Evolutionary conservation across 1,140 invertebrate genomes (phyloP), one percentile per base, ranked within the genome.

Genomic region (Octopus bimaculoides): DNA sequence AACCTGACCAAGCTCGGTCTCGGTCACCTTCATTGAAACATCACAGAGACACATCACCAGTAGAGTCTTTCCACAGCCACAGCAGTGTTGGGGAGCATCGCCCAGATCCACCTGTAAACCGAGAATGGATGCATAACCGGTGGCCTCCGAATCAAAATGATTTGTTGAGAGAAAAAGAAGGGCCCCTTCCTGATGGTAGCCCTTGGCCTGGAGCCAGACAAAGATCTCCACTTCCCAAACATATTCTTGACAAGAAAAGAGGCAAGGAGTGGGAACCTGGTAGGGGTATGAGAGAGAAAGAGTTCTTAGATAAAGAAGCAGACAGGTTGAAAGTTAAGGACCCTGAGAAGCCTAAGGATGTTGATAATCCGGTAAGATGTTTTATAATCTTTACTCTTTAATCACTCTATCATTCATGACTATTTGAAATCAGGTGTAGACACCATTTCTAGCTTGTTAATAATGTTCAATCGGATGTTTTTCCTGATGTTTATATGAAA

Each of bases 151-250:
- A 66, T 20, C 52, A 78, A 8, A 41, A 66, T 20, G 82, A 84
- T 52, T 82, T 82, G 3, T 82, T 84, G 54, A 80, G 81, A 71
- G 83, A 80, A 56, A 81, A 77, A 52, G 81, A 82, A 12, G 55
- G 79, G 14, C 73, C 53, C 74, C 54, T 54, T 41, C 75, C 66
- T 17, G 66, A 71, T 71, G 66, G 66, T 6, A 6, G 9, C 6
- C 66, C 17, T 14, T 71, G 66, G 66, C 8, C 66, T 6, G 66
- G 66, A 71, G 26, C 26, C 5, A 71, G 14, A 14, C 66, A 71
- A 71, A 9, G 66, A 20, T 17, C 66, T n/a, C 66, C 66, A 6
- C 66, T 71, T 71, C 9, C 17, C 8, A 71, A 71, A 17, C 66
- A 71, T 17, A 6, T 71, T 14, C 26, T 71, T 14, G 54, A 69